phyloP scores from a whole-genome alignment of 2,888 invertebrate genomes.

The Latrodectus elegans region DNA sequence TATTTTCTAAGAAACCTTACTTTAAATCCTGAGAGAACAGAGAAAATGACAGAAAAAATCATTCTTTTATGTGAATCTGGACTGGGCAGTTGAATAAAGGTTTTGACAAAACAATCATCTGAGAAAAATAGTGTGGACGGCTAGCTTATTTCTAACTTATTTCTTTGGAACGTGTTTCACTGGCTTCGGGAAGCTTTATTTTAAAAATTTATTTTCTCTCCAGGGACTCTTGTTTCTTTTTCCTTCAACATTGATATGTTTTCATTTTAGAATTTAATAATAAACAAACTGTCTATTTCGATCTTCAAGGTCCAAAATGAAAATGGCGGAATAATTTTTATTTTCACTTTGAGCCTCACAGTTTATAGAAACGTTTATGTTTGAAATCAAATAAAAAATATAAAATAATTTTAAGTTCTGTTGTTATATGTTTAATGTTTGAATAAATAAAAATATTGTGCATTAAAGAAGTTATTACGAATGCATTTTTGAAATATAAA shows the following conservation, averaged over 20 bases:
- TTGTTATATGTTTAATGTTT: too few relatives aligned
- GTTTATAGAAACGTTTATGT: too few relatives aligned
- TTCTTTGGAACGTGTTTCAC: slow-evolving; percentile 45
- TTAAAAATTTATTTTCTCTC: slow-evolving; percentile 1
- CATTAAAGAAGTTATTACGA: too few relatives aligned
- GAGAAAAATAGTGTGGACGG: slow-evolving; percentile 52
- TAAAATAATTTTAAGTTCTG: too few relatives aligned
- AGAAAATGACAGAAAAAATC: slow-evolving; percentile 44
- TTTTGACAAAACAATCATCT: slow-evolving; percentile 60
- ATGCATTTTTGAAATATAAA: too few relatives aligned
- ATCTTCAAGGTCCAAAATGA: not conserved
- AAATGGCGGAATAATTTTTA: not conserved
- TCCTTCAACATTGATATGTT: slow-evolving; percentile 38
- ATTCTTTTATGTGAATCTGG: slow-evolving; percentile 56
- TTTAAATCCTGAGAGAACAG: slow-evolving; percentile 37
- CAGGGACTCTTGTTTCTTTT: slow-evolving; percentile 16
- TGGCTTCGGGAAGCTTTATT: slow-evolving; percentile 36
- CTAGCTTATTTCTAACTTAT: slow-evolving; percentile 55
- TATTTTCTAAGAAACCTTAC: not conserved
- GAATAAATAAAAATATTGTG: too few relatives aligned
- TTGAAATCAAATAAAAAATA: too few relatives aligned
- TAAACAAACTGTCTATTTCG: not conserved
- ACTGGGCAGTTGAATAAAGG: slow-evolving; percentile 58
- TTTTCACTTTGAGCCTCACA: too few relatives aligned
- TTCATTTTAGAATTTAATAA: slow-evolving; percentile 19